These are phyloP conservation scores for Gymnobelideus leadbeateri DNA, from an alignment of 2,113 vertebrate genomes.

Conservation along the genomic window DNA sequence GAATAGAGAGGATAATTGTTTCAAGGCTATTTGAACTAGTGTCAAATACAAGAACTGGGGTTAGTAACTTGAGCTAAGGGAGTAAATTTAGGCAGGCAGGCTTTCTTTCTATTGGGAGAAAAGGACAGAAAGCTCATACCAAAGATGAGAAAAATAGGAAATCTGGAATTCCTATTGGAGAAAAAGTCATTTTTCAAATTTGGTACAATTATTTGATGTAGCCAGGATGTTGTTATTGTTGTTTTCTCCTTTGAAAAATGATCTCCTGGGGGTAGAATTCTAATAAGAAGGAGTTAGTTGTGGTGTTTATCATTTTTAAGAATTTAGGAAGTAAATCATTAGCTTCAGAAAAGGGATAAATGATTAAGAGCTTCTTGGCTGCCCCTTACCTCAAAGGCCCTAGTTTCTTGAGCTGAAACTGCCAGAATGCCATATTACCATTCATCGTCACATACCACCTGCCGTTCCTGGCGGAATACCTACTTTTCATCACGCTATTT, in stretches of 20 bases:
- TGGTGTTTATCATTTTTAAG: constrained; percentile 51
- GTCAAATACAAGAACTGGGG: constrained; percentile 73
- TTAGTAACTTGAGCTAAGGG: constrained; percentile 69
- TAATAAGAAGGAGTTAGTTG: constrained; percentile 33
- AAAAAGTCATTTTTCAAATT: constrained; percentile 52
- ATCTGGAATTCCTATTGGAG: constrained; percentile 37
- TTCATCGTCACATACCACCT: constrained; percentile 61
- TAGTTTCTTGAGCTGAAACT: constrained; percentile 26
- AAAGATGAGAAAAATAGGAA: constrained; percentile 49
- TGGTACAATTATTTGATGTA: constrained; percentile 54
- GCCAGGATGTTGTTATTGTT: constrained; percentile 40
- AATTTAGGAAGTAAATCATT: constrained; percentile 17
- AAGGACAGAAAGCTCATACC: constrained; percentile 33
- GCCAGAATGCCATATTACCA: not conserved
- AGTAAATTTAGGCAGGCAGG: constrained; percentile 67
- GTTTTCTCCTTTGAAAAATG: constrained; percentile 59
- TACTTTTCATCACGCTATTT: constrained; percentile 20
- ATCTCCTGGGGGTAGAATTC: constrained; percentile 16
- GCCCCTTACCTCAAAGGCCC: constrained; percentile 65
- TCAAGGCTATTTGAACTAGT: constrained; percentile 77
- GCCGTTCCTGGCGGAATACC: constrained; percentile 54
- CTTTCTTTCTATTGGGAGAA: constrained; percentile 56
- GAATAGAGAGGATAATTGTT: constrained; percentile 77
- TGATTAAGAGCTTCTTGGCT: constrained; percentile 52
- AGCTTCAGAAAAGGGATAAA: constrained; percentile 59